Conservation (phyloP, 2,888 invertebrate species). For the Lepidochitona cinerea region DNA sequence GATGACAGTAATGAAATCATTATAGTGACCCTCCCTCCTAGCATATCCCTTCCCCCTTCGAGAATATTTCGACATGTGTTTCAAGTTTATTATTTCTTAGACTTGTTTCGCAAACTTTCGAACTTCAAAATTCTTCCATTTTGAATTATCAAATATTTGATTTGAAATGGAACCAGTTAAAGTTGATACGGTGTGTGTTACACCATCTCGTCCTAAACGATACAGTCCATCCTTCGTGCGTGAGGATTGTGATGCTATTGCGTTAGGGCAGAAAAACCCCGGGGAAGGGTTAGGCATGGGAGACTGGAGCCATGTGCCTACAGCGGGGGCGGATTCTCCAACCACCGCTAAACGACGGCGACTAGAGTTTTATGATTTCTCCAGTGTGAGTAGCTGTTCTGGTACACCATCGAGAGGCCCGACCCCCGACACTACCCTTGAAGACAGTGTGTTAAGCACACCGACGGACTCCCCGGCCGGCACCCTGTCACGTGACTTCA, state of each 20-base stretch:
- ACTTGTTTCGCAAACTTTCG: no score
- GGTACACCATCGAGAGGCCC: neutral
- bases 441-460: slow-evolving; percentile 50
- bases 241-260: neutral
- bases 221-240: neutral
- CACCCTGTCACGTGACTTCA: slow-evolving; percentile 48
- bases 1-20: no score
- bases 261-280: neutral
- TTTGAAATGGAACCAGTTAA: no score
- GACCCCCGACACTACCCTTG: slow-evolving; percentile 22
- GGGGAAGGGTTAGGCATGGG: neutral
- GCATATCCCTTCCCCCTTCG: no score
- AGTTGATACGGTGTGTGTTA: no score
- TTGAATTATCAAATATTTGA: no score
- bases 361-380: neutral
- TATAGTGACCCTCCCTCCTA: no score
- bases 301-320: neutral
- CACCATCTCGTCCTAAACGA: neutral
- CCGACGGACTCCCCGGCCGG: slow-evolving; percentile 48
- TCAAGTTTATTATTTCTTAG: no score
- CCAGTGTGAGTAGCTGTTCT: neutral
- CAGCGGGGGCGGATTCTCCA: neutral
- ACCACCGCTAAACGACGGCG: neutral
- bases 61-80: no score
- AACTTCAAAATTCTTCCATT: no score